Evolutionary conservation across 2,113 vertebrate genomes (phyloP), one percentile per base, ranked within the genome.

Genomic region (Cavia aperea): DNA sequence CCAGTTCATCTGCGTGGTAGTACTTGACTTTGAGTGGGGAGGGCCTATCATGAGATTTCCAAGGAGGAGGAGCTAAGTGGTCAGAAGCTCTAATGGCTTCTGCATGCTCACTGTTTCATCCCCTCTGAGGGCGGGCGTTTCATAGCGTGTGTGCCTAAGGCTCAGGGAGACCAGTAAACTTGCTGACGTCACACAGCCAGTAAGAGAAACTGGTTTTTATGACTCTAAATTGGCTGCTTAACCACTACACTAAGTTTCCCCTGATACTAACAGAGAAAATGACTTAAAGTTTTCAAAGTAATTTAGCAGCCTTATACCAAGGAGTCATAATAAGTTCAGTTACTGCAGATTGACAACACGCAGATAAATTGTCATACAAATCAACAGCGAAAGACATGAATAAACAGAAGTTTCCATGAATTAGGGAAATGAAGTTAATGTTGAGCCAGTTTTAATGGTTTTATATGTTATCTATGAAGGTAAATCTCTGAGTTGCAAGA

Each of bases 351-450:
- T 43, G 56, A 33, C 46, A 49, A 4, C 51, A 68, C 77, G 58
- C 81, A 51, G 56, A 39, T 83, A n/a, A 24, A 81, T 5, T 68
- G 7, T 82, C 65, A 5, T 51, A 29, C 46, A 86, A 49, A 75
- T 6, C 43, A 65, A 81, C 93, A 75, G 33, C 5, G 7, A 81
- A 85, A 85, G 51, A n/a, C 33, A 39, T 21, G 36, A 93, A 82
- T 82, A 86, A 87, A 60, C 4, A 65, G 51, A 62, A 62, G 36
- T 88, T 73, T 83, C 31, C 79, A 4, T 93, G 66, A 56, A 85
- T 84, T 88, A 26, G 54, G 81, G 56, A 88, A 91, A 39, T 56
- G 26, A 93, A 58, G 62, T 90, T 93, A 54, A 92, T 83, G 39
- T 72, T 56, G 75, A 82, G 56, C 6, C 21, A 70, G 31, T 77